Percentiles rank a stretch among this genome's conserved stretches.
Evolutionary conservation across 2,797 vertebrate genomes (phyloP).

Genomic region (Basileuterus tristriatus): DNA sequence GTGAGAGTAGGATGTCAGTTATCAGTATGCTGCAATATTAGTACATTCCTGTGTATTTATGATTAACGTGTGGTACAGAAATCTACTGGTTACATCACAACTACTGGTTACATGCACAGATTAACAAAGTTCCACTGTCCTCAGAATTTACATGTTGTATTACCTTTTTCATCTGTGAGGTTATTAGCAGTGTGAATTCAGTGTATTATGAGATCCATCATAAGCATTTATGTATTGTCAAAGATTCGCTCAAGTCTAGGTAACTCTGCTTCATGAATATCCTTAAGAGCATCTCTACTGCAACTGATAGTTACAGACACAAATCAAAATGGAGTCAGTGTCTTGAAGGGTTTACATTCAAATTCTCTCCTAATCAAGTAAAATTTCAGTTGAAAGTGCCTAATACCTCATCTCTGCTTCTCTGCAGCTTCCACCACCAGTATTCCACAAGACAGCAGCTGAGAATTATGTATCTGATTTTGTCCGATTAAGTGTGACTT

Average conservation of each 20-base stretch:
- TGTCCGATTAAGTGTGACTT: not conserved
- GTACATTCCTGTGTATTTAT: not conserved
- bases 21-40: not conserved
- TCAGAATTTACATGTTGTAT: not conserved
- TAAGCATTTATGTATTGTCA: not conserved
- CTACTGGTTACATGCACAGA: not conserved
- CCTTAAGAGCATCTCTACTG: not conserved
- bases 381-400: not conserved
- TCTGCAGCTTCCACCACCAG: not conserved
- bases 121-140: not conserved
- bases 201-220: not conserved
- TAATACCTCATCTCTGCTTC: not conserved
- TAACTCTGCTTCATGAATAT: not conserved
- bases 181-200: not conserved
- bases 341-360: not conserved
- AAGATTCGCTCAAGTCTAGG: not conserved
- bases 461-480: slow-evolving; percentile 18
- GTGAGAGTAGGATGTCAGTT: not conserved
- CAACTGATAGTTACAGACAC: not conserved
- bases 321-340: not conserved
- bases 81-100: not conserved
- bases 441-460: not conserved
- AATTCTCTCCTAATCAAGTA: not conserved
- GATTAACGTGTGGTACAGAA: not conserved
- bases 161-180: not conserved